These are phyloP conservation scores for Delphinapterus leucas DNA, from an alignment of 2,113 vertebrate genomes.

Conservation along the genomic window DNA sequence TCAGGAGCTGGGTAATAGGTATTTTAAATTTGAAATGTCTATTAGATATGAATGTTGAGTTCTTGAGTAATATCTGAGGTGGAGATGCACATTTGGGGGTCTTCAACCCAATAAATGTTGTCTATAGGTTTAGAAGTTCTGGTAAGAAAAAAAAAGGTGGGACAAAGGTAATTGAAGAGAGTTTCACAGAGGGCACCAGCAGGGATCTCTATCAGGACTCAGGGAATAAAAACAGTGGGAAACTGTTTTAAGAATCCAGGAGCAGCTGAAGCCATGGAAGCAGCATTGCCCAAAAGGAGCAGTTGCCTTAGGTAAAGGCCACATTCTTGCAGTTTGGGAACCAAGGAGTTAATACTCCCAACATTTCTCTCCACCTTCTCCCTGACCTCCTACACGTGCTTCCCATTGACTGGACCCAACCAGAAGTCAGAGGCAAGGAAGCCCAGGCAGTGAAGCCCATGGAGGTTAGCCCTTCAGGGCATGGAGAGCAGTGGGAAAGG, in stretches of 20 bases:
- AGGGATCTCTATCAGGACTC: background rate
- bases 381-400: background rate
- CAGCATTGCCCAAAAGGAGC: background rate
- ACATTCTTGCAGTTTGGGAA: background rate
- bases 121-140: background rate
- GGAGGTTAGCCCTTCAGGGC: background rate
- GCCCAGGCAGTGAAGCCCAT: background rate
- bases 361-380: background rate
- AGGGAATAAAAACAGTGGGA: background rate
- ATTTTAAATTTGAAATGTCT: background rate
- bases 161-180: background rate
- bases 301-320: background rate
- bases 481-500: background rate
- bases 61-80: background rate
- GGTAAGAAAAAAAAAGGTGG: background rate
- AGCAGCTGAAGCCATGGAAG: background rate
- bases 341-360: background rate
- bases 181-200: background rate
- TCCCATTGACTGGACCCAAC: background rate
- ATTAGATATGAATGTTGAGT: background rate
- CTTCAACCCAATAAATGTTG: background rate
- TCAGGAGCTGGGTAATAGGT: background rate
- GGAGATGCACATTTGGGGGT: background rate
- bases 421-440: background rate
- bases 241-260: background rate